phyloP scores from a whole-genome alignment of 37 sponge, comb jelly and placozoan species.

The Cladorhizidae sp. region DNA sequence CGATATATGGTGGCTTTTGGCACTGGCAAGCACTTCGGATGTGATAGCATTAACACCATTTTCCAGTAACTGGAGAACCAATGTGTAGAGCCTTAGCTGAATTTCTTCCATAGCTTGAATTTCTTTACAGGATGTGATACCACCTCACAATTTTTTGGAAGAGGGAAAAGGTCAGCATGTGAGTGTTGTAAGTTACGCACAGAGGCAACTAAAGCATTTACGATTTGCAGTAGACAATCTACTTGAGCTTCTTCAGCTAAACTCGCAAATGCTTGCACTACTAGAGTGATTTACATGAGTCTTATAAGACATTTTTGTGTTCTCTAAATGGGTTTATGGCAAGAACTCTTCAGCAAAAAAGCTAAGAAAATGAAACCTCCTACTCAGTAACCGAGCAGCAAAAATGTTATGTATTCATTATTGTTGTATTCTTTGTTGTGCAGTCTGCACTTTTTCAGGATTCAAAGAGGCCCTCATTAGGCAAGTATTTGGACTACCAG shows the following conservation, averaged over 20 bases:
- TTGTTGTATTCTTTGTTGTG: background rate
- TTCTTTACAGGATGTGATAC: background rate
- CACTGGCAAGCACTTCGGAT: background rate
- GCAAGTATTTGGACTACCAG: conserved; percentile 1
- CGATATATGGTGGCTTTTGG: conserved; percentile 10
- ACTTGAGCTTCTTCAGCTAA: too few species aligned
- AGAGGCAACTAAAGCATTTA: background rate
- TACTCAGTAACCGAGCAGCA: too few species aligned
- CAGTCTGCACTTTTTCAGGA: conserved; percentile 1
- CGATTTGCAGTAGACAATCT: too few species aligned
- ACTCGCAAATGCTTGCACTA: background rate
- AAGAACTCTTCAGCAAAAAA: background rate
- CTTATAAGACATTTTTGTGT: background rate
- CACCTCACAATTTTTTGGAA: background rate
- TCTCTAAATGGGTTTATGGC: background rate
- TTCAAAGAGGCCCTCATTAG: background rate
- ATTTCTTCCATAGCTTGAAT: background rate
- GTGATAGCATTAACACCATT: background rate
- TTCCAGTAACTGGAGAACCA: too few species aligned
- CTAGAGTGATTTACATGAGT: background rate
- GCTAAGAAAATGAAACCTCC: too few species aligned
- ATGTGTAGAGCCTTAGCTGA: too few species aligned
- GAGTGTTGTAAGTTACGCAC: background rate
- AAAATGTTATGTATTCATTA: too few species aligned
- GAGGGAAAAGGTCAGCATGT: background rate